phyloP scores from a whole-genome alignment of 2,113 vertebrate species.

The Plestiodon gilberti region DNA sequence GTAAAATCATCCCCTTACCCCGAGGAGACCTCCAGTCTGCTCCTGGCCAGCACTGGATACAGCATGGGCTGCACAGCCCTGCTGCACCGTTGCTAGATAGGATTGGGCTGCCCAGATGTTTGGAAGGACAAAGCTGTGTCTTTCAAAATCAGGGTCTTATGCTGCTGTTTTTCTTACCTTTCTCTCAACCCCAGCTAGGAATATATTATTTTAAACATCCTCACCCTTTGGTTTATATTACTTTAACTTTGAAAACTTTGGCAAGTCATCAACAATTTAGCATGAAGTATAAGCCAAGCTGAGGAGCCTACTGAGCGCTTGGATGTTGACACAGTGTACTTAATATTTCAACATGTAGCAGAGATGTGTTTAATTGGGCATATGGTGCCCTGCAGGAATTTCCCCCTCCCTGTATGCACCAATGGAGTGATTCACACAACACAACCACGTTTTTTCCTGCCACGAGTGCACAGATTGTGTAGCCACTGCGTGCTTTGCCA shows the following conservation, averaged over 20 bases:
- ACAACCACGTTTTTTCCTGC: slow-evolving; percentile 24
- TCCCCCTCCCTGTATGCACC: slow-evolving; percentile 33
- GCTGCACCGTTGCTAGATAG: no score
- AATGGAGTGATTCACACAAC: slow-evolving; percentile 9
- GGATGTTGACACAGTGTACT: slow-evolving; percentile 34
- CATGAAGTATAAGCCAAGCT: slow-evolving; percentile 27
- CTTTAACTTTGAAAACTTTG: slow-evolving; percentile 58
- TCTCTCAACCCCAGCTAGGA: background rate
- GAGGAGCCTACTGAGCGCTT: slow-evolving; percentile 13
- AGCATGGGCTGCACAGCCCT: no score
- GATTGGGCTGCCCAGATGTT: no score
- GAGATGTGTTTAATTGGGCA: slow-evolving; percentile 47
- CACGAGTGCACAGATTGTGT: slow-evolving; percentile 2
- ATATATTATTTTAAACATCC: slow-evolving; percentile 53
- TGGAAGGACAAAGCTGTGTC: background rate
- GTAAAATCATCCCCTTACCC: no score
- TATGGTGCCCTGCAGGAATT: slow-evolving; percentile 27
- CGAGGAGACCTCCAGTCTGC: no score
- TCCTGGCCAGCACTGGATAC: no score
- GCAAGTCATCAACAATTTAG: slow-evolving; percentile 50
- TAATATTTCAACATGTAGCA: slow-evolving; percentile 38
- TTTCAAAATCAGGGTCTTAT: background rate
- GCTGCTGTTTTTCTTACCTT: slow-evolving; percentile 38
- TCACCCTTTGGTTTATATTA: slow-evolving; percentile 34
- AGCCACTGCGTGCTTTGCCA: background rate